A percentile compares a stretch with the other conserved stretches of the same genome.
phyloP scores from a whole-genome alignment of 2,888 invertebrate species.

The Ametastegia equiseti region DNA sequence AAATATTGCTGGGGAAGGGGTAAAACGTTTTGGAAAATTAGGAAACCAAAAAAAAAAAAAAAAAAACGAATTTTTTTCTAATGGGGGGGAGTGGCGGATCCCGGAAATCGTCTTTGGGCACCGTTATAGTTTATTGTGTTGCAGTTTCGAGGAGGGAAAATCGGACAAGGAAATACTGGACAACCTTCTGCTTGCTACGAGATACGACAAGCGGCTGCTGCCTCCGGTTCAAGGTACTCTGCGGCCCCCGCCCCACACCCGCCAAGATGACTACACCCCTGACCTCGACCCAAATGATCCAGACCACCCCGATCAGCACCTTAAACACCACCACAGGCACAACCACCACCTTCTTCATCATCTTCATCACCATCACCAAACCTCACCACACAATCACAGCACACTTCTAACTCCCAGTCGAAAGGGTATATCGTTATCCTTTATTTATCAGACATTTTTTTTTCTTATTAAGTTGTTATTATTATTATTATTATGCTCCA shows the following conservation, averaged over 20 bases:
- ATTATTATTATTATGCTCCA: too few relatives aligned
- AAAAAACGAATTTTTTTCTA: too few relatives aligned
- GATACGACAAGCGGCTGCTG: conserved; percentile 95
- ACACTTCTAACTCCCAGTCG: conserved; percentile 73
- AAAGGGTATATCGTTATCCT: conserved; percentile 66
- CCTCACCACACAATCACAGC: conserved; percentile 74
- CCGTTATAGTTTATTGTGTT: conserved; percentile 71
- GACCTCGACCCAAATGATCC: conserved; percentile 72
- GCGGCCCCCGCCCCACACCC: conserved; percentile 73
- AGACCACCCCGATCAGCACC: conserved; percentile 72
- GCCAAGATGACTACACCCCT: conserved; percentile 72
- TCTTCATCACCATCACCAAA: conserved; percentile 64
- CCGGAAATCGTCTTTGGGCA: background rate
- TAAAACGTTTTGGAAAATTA: background rate
- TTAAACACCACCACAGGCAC: conserved; percentile 74
- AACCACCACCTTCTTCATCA: conserved; percentile 67
- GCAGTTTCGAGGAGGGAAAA: conserved; percentile 93
- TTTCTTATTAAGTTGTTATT: background rate
- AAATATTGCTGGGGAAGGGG: background rate
- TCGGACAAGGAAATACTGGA: conserved; percentile 96
- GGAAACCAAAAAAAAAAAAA: background rate
- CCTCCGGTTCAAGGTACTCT: conserved; percentile 91
- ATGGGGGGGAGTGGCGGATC: background rate
- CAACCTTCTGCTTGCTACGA: conserved; percentile 90
- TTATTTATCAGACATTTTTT: background rate